Evolutionary conservation across 2,797 vertebrate species (phyloP), one percentile per base, ranked within the genome.

Genomic region (Eospalax fontanierii): DNA sequence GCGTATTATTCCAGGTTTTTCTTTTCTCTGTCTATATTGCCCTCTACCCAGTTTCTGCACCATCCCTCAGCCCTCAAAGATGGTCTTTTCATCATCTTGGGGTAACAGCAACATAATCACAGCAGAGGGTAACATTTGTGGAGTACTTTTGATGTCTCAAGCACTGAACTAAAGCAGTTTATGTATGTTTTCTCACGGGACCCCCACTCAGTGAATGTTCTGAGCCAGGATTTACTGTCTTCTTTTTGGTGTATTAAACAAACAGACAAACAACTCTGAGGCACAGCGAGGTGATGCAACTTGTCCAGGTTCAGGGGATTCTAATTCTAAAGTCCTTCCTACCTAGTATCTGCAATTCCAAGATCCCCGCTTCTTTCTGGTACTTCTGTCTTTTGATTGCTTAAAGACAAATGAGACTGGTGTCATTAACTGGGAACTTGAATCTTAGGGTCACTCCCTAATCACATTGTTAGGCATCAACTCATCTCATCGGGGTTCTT

Each of bases 331-430:
- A 91, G 63, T 84, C 65, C 19, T 93, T 66, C 15, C 46, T 46
- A 40, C 61, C 26, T 33, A 15, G 79, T 82, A 43, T 54, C 28
- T 14, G 26, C 14, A 66, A 26, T 30, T 66, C 65, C 65, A 66
- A 30, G 6, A 30, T 30, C 28, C 28, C 11, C 73, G 24, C 33
- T 76, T 91, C 43, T 94, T 33, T 19, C 3, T 71, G 11, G n/a
- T 14, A 66, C 6, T 76, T 66, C 21, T 68, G 90, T 79, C 10
- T 92, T 16, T 79, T 61, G 4, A 87, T 89, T 95, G 76, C 40
- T 89, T 93, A 92, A 43, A 94, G 26, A 59, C 70, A 93, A 81
- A 61, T 61, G 70, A 79, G 54, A 65, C 10, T 80, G 28, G 4
- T 83, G 24, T 24, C 46, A 54, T 83, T 57, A 59, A 57, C 8